These are phyloP conservation scores for Hylyphantes graminicola DNA, from an alignment of 1,140 invertebrate genomes.

Conservation along the genomic window DNA sequence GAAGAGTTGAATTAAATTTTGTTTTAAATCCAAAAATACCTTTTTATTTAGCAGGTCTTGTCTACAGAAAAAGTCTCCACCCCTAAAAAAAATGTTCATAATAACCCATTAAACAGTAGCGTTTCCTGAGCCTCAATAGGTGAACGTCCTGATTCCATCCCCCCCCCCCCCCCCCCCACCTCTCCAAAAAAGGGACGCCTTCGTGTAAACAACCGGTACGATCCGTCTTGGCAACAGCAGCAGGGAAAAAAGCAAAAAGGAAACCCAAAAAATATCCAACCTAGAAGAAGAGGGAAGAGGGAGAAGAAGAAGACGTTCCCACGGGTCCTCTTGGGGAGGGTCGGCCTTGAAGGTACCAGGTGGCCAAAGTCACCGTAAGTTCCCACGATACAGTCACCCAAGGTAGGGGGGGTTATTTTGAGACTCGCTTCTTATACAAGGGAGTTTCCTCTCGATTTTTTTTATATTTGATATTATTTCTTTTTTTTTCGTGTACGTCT, in stretches of 20 bases:
- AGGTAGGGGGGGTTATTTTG: constrained; percentile 29
- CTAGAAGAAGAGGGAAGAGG: constrained; percentile 7
- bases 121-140: constrained; percentile 20
- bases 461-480: constrained; percentile 63
- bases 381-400: constrained; percentile 58
- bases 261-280: constrained; percentile 4
- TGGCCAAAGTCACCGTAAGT: constrained; percentile 59
- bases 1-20: too few relatives aligned
- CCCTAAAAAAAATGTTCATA: too few relatives aligned
- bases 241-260: constrained; percentile 22
- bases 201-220: constrained; percentile 56
- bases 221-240: neutral
- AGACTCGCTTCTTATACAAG: constrained; percentile 15
- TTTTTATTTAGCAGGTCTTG: too few relatives aligned
- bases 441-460: constrained; percentile 33
- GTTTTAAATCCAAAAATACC: too few relatives aligned
- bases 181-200: constrained; percentile 33
- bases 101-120: neutral
- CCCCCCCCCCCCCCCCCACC: too few relatives aligned
- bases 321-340: constrained; percentile 41
- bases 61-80: too few relatives aligned
- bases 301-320: constrained; percentile 31
- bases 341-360: constrained; percentile 54
- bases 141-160: constrained; percentile 29
- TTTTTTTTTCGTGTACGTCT: constrained; percentile 66